phyloP scores from a whole-genome alignment of 2,113 vertebrate genomes.

The Vicugna pacos region DNA sequence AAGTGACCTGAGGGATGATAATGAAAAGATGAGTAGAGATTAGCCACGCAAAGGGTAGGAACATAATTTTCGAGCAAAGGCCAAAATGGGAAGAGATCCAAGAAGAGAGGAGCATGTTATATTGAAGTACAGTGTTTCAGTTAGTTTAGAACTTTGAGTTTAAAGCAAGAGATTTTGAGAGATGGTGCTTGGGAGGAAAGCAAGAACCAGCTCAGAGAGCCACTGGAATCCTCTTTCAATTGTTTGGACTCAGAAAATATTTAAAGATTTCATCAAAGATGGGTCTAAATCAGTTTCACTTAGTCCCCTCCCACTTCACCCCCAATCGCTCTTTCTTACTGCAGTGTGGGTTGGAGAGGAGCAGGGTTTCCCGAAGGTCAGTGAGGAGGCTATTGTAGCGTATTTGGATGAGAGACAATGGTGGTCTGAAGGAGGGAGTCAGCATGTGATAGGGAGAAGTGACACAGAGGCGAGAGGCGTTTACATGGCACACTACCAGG shows the following conservation, averaged over 20 bases:
- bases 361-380: too few relatives aligned
- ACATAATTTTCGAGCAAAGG: background rate
- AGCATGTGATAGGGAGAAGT: background rate
- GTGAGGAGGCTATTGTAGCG: too few relatives aligned
- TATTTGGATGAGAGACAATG: background rate
- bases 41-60: background rate
- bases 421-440: background rate
- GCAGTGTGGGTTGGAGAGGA: background rate
- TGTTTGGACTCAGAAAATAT: background rate
- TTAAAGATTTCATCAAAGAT: background rate
- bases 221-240: background rate
- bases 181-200: background rate
- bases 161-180: background rate
- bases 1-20: background rate
- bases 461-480: background rate
- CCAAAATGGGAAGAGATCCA: background rate
- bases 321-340: background rate
- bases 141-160: background rate
- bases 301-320: fast-evolving
- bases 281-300: background rate
- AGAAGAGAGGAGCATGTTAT: background rate
- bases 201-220: background rate
- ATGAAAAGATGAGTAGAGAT: background rate
- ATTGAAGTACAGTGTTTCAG: background rate
- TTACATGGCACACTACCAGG: background rate